Percentiles rank a stretch among this genome's conserved stretches.
These are phyloP conservation scores for Pterocles gutturalis DNA, from an alignment of 2,113 vertebrate species.

Conservation along the genomic window DNA sequence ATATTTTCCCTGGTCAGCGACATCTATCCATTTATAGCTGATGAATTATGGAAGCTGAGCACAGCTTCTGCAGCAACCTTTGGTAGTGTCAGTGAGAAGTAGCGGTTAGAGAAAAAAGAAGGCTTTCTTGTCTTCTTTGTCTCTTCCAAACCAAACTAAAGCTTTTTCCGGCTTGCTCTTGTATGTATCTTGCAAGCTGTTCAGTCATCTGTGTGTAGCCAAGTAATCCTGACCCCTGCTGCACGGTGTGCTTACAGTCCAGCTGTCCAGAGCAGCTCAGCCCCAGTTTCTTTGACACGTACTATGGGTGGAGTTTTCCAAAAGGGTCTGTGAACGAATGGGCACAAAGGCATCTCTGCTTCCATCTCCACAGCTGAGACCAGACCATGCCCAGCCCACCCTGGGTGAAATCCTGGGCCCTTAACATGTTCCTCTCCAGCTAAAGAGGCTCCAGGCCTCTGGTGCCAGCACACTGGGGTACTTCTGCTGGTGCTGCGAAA, in stretches of 20 bases:
- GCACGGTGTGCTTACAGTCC: neutral
- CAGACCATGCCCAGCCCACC: neutral
- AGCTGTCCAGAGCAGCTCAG: neutral
- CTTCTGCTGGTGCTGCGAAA: neutral
- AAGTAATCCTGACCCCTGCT: neutral
- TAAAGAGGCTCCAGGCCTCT: neutral
- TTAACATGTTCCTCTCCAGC: neutral
- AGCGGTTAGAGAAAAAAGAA: neutral
- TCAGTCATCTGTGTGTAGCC: neutral
- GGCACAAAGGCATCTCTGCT: neutral
- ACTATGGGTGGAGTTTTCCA: neutral
- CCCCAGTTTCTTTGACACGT: neutral
- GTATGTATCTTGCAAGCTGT: neutral
- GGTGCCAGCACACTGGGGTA: neutral
- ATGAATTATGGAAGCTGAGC: neutral
- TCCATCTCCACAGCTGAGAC: neutral
- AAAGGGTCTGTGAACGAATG: neutral
- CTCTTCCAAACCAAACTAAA: neutral
- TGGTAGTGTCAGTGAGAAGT: neutral
- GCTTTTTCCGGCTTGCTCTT: neutral
- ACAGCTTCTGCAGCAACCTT: neutral
- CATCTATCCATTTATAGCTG: neutral
- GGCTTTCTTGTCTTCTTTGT: neutral
- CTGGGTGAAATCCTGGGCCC: neutral
- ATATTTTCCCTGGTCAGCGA: neutral